phyloP scores from a whole-genome alignment of 1,140 invertebrate species.

The Acyrthosiphon pisum region DNA sequence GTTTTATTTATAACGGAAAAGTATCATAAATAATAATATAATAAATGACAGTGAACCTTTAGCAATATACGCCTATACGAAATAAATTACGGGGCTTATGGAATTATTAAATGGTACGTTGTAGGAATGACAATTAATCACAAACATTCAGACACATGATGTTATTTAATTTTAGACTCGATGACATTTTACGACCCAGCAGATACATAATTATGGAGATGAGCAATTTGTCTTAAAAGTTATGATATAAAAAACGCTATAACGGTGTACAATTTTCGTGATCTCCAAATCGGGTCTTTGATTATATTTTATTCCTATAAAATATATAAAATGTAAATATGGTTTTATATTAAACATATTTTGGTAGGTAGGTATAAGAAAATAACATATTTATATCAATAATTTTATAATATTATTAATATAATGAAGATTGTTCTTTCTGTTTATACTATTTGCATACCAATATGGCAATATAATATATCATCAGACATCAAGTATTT shows the following conservation, averaged over 20 bases:
- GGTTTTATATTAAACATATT: background rate
- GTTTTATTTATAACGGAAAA: background rate
- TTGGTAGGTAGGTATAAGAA: no score
- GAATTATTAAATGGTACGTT: background rate
- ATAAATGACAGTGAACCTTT: background rate
- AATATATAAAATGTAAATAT: background rate
- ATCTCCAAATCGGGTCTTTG: background rate
- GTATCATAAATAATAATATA: background rate
- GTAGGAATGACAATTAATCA: background rate
- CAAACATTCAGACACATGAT: background rate
- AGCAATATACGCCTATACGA: background rate
- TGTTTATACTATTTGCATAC: background rate
- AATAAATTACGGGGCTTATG: background rate
- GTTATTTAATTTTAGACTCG: conserved; percentile 1
- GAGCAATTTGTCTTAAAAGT: background rate
- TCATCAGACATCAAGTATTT: background rate
- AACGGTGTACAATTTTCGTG: background rate
- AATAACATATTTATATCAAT: background rate
- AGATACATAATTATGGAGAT: background rate
- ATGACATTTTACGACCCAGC: background rate
- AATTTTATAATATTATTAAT: background rate
- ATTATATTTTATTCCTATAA: background rate
- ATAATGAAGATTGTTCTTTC: background rate
- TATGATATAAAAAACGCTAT: background rate
- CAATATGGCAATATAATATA: background rate